Base-by-base conservation (phyloP, 2,888 invertebrate genomes). In the Habroteleia sp. region DNA sequence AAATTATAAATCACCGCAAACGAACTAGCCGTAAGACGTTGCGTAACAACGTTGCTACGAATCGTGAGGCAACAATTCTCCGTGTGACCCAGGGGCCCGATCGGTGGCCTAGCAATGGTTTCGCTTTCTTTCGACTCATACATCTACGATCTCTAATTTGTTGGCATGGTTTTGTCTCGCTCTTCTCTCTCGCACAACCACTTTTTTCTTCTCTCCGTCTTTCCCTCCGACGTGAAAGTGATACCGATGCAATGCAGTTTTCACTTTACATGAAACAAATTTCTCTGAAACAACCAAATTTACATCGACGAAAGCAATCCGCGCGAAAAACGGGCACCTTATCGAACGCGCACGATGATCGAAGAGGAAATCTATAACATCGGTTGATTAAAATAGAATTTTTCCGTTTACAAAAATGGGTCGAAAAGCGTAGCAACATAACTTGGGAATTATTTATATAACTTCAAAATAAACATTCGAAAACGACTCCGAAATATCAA, bases 41-140 rank as follows among this genome's bases (percentile, higher is more conserved):
- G 79, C 79, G 77, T 74, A 84, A 83, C 63, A 63, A 62, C 76
- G 76, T 79, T 76, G 75, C 78, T 76, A 76, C 62, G 72, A 80
- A 79, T 77, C 79, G 77, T 81, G 82, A 80, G 74, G 81, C 78
- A 83, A 82, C 27, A 56, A 65, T 68, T 76, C 69, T 63, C 69
- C 74, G 50, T 37, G 56, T 72, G 48, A 74, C 72, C 73, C 58
- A 50, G 42, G 71, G 62, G 71, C 66, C 68, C 48, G 52, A 74
- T 63, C 20, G 56, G 54, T 50, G 37, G 35, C 33, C 54, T 46
- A 62, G 58, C 52, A 56, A 73, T 72, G 69, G 77, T 80, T 81
- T 81, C 80, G 75, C 80, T 80, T 80, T 78, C 80, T 76, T 77
- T 73, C 58, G 72, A 69, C 69, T 69, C 35, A 17, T 69, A 39